Evolutionary conservation across 2,797 vertebrate genomes (phyloP).

Genomic region (Hirundo rustica): DNA sequence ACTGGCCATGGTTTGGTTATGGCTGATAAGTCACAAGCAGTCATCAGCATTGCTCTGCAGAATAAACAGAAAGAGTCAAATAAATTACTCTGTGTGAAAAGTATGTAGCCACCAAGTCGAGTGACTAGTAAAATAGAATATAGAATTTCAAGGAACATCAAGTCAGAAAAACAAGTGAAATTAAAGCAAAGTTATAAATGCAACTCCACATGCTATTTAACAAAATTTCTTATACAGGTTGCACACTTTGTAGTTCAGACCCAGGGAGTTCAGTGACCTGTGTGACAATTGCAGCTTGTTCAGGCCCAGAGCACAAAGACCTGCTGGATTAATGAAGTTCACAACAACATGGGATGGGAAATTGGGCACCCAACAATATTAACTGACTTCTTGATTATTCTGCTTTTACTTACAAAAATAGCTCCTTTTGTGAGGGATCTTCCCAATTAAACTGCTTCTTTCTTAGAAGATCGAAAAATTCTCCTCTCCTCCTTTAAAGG

Average conservation of each 20-base stretch:
- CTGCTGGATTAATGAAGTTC: neutral
- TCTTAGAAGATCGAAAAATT: constrained; percentile 95
- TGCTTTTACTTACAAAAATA: constrained; percentile 85
- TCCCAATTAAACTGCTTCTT: constrained; percentile 91
- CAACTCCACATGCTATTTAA: neutral
- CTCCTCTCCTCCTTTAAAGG: constrained; percentile 86
- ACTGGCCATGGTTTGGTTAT: constrained; percentile 99
- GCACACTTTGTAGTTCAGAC: neutral
- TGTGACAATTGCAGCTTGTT: neutral
- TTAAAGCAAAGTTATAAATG: neutral
- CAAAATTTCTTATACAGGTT: neutral
- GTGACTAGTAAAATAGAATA: neutral
- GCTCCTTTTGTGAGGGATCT: constrained; percentile 87
- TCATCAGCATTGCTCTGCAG: constrained; percentile 97
- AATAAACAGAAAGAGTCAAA: neutral
- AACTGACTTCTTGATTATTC: neutral
- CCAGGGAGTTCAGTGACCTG: neutral
- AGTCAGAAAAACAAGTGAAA: neutral
- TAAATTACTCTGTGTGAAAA: neutral
- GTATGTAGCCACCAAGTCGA: neutral
- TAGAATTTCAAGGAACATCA: neutral
- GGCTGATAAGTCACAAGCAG: constrained; percentile 95
- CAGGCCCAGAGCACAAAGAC: neutral
- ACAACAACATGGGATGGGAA: neutral
- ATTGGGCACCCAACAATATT: neutral